These are phyloP conservation scores for Benitochromis conjunctus DNA, from an alignment of 2,113 vertebrate species.

Conservation along the genomic window DNA sequence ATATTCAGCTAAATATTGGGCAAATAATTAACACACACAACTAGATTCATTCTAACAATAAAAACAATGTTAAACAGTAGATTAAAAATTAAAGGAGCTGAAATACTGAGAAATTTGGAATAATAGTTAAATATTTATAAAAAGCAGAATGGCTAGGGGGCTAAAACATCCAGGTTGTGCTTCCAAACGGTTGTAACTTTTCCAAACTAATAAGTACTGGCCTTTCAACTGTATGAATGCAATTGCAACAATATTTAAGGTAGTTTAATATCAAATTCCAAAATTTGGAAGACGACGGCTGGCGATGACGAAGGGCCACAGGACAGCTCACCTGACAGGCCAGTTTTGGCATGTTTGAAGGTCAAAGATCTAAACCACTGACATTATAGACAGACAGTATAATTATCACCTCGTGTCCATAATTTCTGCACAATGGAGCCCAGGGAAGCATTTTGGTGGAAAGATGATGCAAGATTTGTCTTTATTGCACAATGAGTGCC, in stretches of 20 bases:
- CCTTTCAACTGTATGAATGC: background rate
- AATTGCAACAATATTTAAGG: background rate
- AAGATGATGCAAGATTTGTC: conserved; percentile 5
- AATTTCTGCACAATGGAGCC: background rate
- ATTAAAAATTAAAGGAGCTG: no score
- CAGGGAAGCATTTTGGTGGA: background rate
- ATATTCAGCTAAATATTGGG: background rate
- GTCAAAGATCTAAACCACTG: background rate
- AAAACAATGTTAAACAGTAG: background rate
- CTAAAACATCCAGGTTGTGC: background rate
- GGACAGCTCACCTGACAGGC: background rate
- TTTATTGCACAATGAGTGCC: background rate
- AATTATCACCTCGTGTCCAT: background rate
- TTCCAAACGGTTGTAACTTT: background rate
- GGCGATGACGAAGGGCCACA: background rate
- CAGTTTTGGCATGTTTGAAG: background rate
- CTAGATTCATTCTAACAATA: background rate
- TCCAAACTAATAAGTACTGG: background rate
- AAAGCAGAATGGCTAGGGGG: background rate
- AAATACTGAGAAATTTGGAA: background rate
- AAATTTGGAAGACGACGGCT: background rate
- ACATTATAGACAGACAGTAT: background rate
- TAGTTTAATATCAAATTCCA: background rate
- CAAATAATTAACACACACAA: background rate
- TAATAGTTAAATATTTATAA: background rate